Conservation (phyloP, 1,140 invertebrate species). For the Leucophenga varia region DNA sequence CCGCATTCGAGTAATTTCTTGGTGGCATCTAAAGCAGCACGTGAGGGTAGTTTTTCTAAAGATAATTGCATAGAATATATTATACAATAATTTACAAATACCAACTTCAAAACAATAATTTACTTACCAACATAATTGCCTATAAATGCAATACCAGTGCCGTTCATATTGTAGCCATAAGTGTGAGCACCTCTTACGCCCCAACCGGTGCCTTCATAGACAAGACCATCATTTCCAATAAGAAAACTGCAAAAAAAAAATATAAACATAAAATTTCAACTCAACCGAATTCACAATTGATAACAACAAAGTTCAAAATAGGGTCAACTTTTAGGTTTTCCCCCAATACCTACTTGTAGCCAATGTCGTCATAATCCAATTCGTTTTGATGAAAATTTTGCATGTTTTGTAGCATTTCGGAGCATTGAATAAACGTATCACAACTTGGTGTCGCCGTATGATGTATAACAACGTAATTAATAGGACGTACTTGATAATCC, state of each 20-base stretch:
- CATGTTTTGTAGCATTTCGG: conserved; percentile 38
- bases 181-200: conserved; percentile 71
- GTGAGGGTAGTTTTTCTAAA: conserved; percentile 62
- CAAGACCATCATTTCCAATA: conserved; percentile 73
- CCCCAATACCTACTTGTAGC: conserved; percentile 49
- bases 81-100: neutral
- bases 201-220: conserved; percentile 80
- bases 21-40: conserved; percentile 60
- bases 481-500: conserved; percentile 61
- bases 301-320: too few relatives aligned
- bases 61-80: neutral
- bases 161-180: conserved; percentile 64
- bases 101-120: neutral
- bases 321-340: too few relatives aligned
- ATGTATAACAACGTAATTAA: conserved; percentile 67
- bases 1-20: conserved; percentile 66
- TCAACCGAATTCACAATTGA: neutral
- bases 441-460: conserved; percentile 68
- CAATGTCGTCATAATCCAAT: conserved; percentile 39
- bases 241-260: conserved; percentile 63
- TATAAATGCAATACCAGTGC: conserved; percentile 71
- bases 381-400: conserved; percentile 44
- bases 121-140: conserved; percentile 66
- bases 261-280: conserved; percentile 1
- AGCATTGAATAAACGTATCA: conserved; percentile 56